A percentile compares a stretch with the other conserved stretches of the same genome.
These are phyloP conservation scores for Poeciliopsis infans DNA, from an alignment of 2,797 vertebrate species.

Conservation along the genomic window DNA sequence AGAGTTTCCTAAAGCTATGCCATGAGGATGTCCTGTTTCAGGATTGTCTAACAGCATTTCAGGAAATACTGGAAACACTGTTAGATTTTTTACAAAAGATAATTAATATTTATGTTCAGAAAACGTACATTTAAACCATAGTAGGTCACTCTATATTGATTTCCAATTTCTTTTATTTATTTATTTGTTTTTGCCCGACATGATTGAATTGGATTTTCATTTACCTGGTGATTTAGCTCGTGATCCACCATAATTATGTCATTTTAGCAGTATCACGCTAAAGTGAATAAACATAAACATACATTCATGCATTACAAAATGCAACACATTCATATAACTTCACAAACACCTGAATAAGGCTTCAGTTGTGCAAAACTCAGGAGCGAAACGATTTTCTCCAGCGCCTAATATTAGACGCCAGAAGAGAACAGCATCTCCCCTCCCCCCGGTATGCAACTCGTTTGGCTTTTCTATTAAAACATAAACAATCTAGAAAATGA, in stretches of 20 bases:
- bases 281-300: neutral
- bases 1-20: no score
- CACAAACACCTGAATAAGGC: neutral
- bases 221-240: neutral
- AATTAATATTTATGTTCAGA: neutral
- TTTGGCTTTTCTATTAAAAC: slow-evolving; percentile 11
- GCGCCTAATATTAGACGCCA: slow-evolving; percentile 7
- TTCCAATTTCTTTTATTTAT: neutral
- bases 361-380: neutral
- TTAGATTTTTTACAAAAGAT: no score
- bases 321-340: neutral
- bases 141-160: neutral
- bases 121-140: neutral
- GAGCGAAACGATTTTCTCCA: neutral
- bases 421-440: neutral
- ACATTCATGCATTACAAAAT: neutral
- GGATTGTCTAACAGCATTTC: no score
- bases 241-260: neutral
- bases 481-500: slow-evolving; percentile 22
- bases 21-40: no score
- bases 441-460: neutral
- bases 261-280: neutral
- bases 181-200: neutral
- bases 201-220: neutral
- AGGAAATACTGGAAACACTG: no score